Conservation (phyloP, 2,797 vertebrate genomes). For the Intellagama lesueurii region DNA sequence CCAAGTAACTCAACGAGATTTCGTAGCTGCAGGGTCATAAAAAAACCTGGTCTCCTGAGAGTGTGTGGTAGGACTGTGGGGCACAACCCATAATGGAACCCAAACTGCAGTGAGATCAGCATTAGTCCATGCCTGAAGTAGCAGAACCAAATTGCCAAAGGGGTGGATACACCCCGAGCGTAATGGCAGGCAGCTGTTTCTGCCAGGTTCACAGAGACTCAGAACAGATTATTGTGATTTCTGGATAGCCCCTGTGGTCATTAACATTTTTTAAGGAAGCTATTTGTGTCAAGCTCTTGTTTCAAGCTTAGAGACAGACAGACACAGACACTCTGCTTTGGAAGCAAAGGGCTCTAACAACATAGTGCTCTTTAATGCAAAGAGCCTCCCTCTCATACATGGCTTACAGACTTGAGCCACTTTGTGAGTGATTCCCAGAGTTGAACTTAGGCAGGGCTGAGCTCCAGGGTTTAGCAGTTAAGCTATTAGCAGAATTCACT, state of each 20-base stretch:
- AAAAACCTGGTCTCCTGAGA: not conserved
- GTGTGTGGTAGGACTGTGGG: not conserved
- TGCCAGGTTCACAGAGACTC: constrained; percentile 2
- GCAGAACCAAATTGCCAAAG: not conserved
- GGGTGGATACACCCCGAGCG: not conserved
- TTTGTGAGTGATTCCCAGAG: not conserved
- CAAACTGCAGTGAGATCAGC: not conserved
- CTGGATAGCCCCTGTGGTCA: not conserved
- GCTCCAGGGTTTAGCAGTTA: too few species aligned
- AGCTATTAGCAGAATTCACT: not conserved
- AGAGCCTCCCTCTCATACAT: not conserved
- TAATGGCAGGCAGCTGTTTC: not conserved
- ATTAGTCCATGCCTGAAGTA: not conserved
- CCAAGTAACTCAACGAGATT: not conserved
- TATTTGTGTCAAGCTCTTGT: constrained; percentile 23
- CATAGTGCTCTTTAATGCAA: not conserved
- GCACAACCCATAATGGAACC: not conserved
- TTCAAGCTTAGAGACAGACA: not conserved
- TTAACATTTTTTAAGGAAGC: not conserved
- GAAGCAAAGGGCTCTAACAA: not conserved
- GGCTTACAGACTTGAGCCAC: not conserved
- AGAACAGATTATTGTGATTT: constrained; percentile 11
- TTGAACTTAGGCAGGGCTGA: too few species aligned
- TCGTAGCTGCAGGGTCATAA: not conserved
- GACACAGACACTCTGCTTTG: too few species aligned